Percentiles rank a stretch among this genome's conserved stretches.
Evolutionary conservation across 2,888 invertebrate species (phyloP).

Genomic region (Erebia ligea): DNA sequence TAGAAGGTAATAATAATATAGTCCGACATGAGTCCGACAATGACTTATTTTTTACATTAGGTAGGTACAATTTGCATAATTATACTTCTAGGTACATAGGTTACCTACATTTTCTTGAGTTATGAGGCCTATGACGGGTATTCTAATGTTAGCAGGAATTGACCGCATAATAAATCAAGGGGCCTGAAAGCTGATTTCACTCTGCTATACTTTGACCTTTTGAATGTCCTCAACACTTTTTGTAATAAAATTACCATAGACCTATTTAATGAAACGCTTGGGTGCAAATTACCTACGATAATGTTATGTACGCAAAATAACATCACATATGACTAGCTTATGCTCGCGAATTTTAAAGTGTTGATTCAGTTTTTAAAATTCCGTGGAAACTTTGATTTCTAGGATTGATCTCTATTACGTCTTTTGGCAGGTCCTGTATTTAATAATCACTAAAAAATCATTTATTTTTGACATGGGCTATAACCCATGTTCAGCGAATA

Average conservation of each 20-base stretch:
- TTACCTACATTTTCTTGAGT: not conserved
- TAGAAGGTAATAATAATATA: too few species aligned
- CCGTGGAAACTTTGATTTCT: too few species aligned
- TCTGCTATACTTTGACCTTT: constrained; percentile 39
- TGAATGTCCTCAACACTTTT: constrained; percentile 39
- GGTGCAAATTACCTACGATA: constrained; percentile 29
- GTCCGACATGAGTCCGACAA: too few species aligned
- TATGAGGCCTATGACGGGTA: constrained; percentile 4
- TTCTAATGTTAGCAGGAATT: constrained; percentile 21
- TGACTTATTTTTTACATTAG: not conserved
- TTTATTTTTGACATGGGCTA: too few species aligned
- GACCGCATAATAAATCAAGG: constrained; percentile 35
- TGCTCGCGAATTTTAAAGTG: too few species aligned
- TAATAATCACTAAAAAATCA: too few species aligned
- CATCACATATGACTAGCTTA: too few species aligned
- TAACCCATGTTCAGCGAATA: too few species aligned
- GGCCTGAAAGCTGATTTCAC: constrained; percentile 37
- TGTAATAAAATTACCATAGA: constrained; percentile 39
- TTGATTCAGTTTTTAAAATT: too few species aligned
- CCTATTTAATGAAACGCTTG: constrained; percentile 26
- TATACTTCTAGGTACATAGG: not conserved
- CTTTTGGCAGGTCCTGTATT: too few species aligned
- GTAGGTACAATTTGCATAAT: not conserved
- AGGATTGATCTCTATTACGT: too few species aligned
- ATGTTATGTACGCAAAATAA: not conserved